Conservation (phyloP, 2,113 vertebrate species). For the Rutilus rutilus region DNA sequence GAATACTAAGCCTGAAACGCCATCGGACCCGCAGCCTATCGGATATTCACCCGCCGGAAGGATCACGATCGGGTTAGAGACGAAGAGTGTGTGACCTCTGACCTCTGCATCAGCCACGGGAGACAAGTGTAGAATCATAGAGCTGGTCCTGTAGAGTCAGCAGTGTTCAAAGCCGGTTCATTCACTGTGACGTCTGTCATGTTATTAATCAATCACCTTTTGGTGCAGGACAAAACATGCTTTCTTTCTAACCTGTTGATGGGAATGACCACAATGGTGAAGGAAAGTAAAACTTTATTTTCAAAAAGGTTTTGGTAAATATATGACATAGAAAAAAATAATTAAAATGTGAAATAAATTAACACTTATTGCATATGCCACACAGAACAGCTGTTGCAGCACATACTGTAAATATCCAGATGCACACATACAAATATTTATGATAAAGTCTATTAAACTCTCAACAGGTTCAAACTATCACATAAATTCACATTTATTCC, state of each 20-base stretch:
- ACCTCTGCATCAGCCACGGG: too few relatives aligned
- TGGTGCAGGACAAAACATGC: neutral
- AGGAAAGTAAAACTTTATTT: constrained; percentile 37
- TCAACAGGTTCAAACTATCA: neutral
- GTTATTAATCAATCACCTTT: neutral
- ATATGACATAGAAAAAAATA: constrained; percentile 22
- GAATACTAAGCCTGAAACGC: too few relatives aligned
- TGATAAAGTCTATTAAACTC: neutral
- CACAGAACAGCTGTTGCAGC: neutral
- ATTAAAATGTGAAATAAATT: constrained; percentile 8
- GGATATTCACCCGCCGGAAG: too few relatives aligned
- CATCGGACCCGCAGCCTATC: too few relatives aligned
- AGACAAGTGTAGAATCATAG: too few relatives aligned
- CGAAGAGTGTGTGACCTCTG: too few relatives aligned
- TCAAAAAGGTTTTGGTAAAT: constrained; percentile 34
- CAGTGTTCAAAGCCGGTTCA: too few relatives aligned
- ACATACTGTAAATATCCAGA: neutral
- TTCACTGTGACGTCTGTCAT: too few relatives aligned
- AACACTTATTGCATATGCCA: neutral
- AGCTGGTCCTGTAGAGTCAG: too few relatives aligned
- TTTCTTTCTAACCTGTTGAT: neutral
- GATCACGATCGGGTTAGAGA: too few relatives aligned
- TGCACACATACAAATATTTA: constrained; percentile 19
- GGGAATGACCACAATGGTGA: neutral
- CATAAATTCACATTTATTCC: neutral